Percentiles rank a stretch among this genome's conserved stretches.
phyloP scores from a whole-genome alignment of 2,888 invertebrate species.

The Cybosia mesomella region DNA sequence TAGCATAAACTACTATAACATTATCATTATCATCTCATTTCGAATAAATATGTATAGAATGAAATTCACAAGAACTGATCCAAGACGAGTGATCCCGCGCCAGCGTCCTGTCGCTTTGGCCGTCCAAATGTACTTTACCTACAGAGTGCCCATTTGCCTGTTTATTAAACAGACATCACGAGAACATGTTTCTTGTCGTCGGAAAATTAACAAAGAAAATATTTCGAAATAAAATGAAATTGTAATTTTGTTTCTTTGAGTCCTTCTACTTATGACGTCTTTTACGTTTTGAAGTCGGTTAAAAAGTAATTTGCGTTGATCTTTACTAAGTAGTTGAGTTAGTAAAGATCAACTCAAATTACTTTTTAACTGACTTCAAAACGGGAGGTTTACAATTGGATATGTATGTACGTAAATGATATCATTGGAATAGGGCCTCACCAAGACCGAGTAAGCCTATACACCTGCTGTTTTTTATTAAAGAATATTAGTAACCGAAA shows the following conservation, averaged over 20 bases:
- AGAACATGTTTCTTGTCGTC: constrained; percentile 29
- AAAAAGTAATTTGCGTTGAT: background rate
- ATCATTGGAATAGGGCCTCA: too few species aligned
- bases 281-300: background rate
- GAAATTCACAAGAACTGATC: background rate
- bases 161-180: constrained; percentile 33
- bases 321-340: too few species aligned
- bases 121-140: background rate
- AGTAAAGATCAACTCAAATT: background rate
- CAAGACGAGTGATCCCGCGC: background rate
- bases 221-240: constrained; percentile 8
- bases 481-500: too few species aligned
- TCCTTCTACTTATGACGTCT: background rate
- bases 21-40: background rate
- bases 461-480: too few species aligned
- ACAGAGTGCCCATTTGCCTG: background rate
- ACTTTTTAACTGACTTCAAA: background rate
- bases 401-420: too few species aligned
- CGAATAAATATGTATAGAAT: background rate
- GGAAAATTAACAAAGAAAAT: constrained; percentile 22
- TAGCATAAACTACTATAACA: too few species aligned
- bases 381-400: background rate
- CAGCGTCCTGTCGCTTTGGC: background rate
- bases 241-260: background rate
- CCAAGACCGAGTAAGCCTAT: too few species aligned